These are phyloP conservation scores for Metopia argyrocephala DNA, from an alignment of 2,888 invertebrate species.

Conservation along the genomic window DNA sequence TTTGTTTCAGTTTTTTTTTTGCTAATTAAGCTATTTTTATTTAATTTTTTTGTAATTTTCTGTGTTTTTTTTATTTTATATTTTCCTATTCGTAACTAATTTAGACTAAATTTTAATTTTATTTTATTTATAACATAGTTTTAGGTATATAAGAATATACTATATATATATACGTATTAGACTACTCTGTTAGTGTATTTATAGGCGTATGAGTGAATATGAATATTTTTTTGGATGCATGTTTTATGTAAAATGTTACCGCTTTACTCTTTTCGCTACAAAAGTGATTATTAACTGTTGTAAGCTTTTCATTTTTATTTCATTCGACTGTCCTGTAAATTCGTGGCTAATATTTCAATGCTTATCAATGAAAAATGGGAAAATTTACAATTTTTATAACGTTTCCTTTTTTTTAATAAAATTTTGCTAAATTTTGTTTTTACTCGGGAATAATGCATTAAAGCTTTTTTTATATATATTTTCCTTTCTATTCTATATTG, in stretches of 20 bases:
- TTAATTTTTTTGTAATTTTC: not conserved
- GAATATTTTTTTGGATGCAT: not conserved
- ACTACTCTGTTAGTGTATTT: constrained; percentile 59
- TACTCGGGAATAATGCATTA: constrained; percentile 33
- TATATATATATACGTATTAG: constrained; percentile 24
- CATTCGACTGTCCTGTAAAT: too few species aligned
- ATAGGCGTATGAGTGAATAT: not conserved
- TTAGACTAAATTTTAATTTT: constrained; percentile 52
- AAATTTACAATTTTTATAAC: too few species aligned
- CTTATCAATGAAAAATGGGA: too few species aligned
- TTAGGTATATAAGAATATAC: constrained; percentile 44
- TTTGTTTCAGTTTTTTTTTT: too few species aligned
- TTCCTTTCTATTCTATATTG: not conserved
- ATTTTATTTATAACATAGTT: not conserved
- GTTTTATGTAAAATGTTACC: not conserved
- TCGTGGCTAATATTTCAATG: too few species aligned
- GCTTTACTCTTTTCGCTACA: not conserved
- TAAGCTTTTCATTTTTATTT: too few species aligned
- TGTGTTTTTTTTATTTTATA: constrained; percentile 12
- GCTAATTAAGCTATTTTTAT: not conserved
- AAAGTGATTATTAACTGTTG: too few species aligned
- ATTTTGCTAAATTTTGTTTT: constrained; percentile 35
- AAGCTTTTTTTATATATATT: constrained; percentile 19
- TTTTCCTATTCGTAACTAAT: constrained; percentile 51
- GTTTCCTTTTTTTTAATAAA: constrained; percentile 31